Conservation (phyloP, 1,140 invertebrate species). For the Pissodes strobi region DNA sequence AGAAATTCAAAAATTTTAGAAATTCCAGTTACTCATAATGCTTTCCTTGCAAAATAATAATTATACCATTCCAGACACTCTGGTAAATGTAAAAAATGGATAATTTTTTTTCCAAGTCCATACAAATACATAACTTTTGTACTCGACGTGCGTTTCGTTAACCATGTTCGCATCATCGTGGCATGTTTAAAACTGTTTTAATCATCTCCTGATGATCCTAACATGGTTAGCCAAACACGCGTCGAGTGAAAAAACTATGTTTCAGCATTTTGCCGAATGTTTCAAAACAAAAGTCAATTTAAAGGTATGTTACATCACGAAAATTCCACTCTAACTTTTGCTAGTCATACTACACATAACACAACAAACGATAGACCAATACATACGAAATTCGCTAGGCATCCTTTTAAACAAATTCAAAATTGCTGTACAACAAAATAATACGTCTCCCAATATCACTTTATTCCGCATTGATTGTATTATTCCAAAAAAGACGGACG, state of each 20-base stretch:
- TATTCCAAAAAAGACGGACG: conserved; percentile 53
- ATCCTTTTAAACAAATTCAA: conserved; percentile 44
- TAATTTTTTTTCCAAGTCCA: conserved; percentile 8
- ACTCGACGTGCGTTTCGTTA: too few species aligned
- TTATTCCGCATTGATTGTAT: conserved; percentile 48
- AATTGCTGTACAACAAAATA: conserved; percentile 45
- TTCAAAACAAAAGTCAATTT: conserved; percentile 7
- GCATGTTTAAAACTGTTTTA: too few species aligned
- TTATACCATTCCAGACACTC: conserved; percentile 6
- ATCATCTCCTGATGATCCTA: too few species aligned
- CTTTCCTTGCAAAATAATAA: too few species aligned
- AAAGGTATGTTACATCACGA: conserved; percentile 11
- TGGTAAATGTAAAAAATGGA: conserved; percentile 5
- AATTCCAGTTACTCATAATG: too few species aligned
- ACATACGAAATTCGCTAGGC: conserved; percentile 50
- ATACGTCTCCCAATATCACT: conserved; percentile 48
- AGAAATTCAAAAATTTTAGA: too few species aligned
- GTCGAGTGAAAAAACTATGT: too few species aligned
- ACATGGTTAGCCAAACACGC: too few species aligned
- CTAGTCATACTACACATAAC: conserved; percentile 15
- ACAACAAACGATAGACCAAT: conserved; percentile 10
- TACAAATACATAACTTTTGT: neutral
- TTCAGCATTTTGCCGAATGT: neutral
- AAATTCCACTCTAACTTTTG: conserved; percentile 13
- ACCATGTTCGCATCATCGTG: too few species aligned